A percentile compares a stretch with the other conserved stretches of the same genome.
Conservation (phyloP, 2,797 vertebrate genomes). For the Microctenopoma lineatum region DNA sequence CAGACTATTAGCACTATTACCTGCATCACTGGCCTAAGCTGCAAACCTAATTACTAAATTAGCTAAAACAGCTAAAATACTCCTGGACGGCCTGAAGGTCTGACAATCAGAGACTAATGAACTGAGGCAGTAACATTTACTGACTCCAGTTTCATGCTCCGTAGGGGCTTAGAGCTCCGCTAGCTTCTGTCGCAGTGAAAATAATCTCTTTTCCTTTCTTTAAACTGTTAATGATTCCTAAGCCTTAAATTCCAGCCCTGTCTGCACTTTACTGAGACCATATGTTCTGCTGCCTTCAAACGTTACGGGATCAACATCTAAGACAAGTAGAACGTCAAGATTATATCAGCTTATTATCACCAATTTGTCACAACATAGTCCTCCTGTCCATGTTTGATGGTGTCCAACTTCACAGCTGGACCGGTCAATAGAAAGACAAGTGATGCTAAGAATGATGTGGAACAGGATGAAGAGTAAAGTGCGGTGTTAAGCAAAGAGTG, state of each 20-base stretch:
- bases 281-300: conserved; percentile 65
- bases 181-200: conserved; percentile 40
- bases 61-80: conserved; percentile 8
- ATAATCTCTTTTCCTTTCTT: conserved; percentile 72
- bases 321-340: conserved; percentile 38
- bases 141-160: conserved; percentile 29
- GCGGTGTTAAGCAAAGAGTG: background rate
- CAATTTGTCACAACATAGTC: conserved; percentile 9
- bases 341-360: conserved; percentile 40
- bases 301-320: conserved; percentile 64
- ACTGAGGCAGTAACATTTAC: conserved; percentile 28
- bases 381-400: background rate
- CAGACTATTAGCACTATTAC: conserved; percentile 9
- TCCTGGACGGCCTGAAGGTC: conserved; percentile 8
- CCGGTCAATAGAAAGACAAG: background rate
- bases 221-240: conserved; percentile 69
- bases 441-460: background rate
- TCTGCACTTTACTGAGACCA: conserved; percentile 47
- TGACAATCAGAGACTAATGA: conserved; percentile 35
- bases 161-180: conserved; percentile 15
- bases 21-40: conserved; percentile 13
- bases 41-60: conserved; percentile 42
- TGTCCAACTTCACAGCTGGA: background rate
- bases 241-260: conserved; percentile 53
- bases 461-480: background rate